Percentiles rank a stretch among this genome's conserved stretches.
phyloP scores from a whole-genome alignment of 2,888 invertebrate species.

The Chesias legatella region DNA sequence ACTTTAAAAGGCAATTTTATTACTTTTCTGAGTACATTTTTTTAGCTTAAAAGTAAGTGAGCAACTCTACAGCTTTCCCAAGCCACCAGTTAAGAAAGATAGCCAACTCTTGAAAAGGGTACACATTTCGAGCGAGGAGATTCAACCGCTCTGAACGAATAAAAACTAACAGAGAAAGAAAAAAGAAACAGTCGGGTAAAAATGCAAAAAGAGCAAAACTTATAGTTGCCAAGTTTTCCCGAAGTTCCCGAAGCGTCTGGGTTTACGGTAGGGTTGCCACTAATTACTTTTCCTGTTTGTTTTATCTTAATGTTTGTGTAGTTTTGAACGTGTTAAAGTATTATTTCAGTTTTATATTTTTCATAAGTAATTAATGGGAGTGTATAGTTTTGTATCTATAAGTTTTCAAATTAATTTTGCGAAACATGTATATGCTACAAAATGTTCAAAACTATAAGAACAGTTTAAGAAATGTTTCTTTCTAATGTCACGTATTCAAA shows the following conservation, averaged over 20 bases:
- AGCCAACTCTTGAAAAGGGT: slow-evolving; percentile 77
- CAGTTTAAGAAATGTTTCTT: too few relatives aligned
- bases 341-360: slow-evolving; percentile 32
- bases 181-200: slow-evolving; percentile 57
- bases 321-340: slow-evolving; percentile 22
- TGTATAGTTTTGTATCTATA: too few relatives aligned
- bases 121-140: slow-evolving; percentile 74
- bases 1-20: too few relatives aligned
- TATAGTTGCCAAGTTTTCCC: slow-evolving; percentile 73
- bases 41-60: neutral
- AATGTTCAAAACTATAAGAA: too few relatives aligned
- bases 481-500: too few relatives aligned
- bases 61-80: slow-evolving; percentile 45
- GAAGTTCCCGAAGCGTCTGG: slow-evolving; percentile 51
- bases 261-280: slow-evolving; percentile 49
- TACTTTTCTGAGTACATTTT: too few relatives aligned
- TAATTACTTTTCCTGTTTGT: slow-evolving; percentile 47
- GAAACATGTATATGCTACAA: too few relatives aligned
- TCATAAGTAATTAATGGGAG: neutral
- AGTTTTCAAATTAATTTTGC: too few relatives aligned
- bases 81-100: slow-evolving; percentile 71
- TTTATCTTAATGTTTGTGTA: slow-evolving; percentile 43
- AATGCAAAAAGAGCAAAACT: slow-evolving; percentile 72
- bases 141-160: slow-evolving; percentile 51
- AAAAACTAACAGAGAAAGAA: slow-evolving; percentile 43